A percentile compares a stretch with the other conserved stretches of the same genome.
These are phyloP conservation scores for Planococcus citri DNA, from an alignment of 1,140 invertebrate genomes.

Conservation along the genomic window DNA sequence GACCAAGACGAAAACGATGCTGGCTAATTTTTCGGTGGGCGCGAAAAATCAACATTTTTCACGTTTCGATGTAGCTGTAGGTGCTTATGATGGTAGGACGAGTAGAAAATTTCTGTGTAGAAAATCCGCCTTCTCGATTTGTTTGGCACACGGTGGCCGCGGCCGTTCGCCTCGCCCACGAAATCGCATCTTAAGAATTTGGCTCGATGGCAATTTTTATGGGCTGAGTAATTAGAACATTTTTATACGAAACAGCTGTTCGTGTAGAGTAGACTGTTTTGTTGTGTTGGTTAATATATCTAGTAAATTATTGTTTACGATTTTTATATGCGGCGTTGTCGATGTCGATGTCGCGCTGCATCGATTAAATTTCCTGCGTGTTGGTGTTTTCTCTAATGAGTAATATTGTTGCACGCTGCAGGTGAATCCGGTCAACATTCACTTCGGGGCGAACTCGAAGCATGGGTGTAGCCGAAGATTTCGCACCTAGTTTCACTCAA, in stretches of 20 bases:
- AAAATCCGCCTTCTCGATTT: background rate
- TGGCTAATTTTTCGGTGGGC: background rate
- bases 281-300: too few relatives aligned
- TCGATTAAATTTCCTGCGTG: too few relatives aligned
- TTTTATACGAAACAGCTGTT: background rate
- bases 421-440: constrained; percentile 12
- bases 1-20: too few relatives aligned
- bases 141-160: background rate
- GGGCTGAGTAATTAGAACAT: background rate
- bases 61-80: background rate
- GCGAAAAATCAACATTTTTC: background rate
- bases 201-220: constrained; percentile 6
- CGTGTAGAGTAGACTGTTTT: background rate
- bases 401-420: too few relatives aligned
- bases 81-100: background rate
- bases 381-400: too few relatives aligned
- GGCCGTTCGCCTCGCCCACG: constrained; percentile 3
- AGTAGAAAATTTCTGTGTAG: background rate
- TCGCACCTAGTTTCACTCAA: constrained; percentile 92
- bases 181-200: constrained; percentile 7
- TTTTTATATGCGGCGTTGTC: too few relatives aligned
- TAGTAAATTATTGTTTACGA: too few relatives aligned
- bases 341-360: too few relatives aligned
- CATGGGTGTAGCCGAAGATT: constrained; percentile 79
- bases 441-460: constrained; percentile 4